Conservation (phyloP, 2,888 invertebrate genomes). For the Girardia tigrina region DNA sequence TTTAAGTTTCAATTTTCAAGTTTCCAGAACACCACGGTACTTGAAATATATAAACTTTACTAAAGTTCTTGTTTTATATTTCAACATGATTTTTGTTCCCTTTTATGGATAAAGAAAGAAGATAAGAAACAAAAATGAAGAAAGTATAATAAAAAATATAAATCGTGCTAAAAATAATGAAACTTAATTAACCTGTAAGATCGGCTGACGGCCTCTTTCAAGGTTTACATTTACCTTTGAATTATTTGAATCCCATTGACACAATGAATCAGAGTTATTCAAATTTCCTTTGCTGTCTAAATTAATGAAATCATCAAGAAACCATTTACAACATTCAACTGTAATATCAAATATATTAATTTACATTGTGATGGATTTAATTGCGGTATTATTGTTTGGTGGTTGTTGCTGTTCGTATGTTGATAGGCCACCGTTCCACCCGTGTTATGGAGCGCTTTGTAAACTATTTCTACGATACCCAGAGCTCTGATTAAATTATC, state of each 20-base stretch:
- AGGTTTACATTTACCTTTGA: not conserved
- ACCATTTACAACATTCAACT: not conserved
- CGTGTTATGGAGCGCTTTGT: conserved; percentile 24
- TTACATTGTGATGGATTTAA: conserved; percentile 2
- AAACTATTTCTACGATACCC: conserved; percentile 30
- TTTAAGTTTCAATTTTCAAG: no score
- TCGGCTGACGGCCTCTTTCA: not conserved
- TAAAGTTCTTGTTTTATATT: no score
- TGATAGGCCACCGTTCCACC: conserved; percentile 30
- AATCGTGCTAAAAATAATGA: no score
- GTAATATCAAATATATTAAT: not conserved
- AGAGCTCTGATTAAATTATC: conserved; percentile 28
- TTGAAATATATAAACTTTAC: no score
- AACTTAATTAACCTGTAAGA: no score
- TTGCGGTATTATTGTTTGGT: not conserved
- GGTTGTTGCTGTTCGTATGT: not conserved
- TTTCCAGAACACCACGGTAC: no score
- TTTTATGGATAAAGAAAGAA: no score
- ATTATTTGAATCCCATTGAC: not conserved
- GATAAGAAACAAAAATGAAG: no score
- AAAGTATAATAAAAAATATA: no score
- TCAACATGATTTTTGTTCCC: no score
- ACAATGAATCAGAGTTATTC: not conserved
- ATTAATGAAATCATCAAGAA: not conserved
- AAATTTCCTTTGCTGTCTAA: not conserved